Base-by-base conservation (phyloP, 2,797 vertebrate genomes). In the Lerista edwardsae region DNA sequence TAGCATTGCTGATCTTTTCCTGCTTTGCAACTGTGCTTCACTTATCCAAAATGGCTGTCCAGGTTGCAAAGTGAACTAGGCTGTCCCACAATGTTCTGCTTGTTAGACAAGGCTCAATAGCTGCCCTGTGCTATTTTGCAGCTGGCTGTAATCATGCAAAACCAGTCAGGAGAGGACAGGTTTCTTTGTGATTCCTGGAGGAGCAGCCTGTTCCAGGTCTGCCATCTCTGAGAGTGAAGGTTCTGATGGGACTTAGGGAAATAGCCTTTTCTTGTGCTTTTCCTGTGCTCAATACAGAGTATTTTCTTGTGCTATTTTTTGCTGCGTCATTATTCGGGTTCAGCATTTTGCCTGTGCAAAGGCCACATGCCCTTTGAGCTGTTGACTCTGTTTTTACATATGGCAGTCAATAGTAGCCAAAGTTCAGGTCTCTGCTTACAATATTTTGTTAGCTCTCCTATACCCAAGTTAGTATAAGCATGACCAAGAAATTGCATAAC, bases 391-490 rank as follows among this genome's bases (percentile, higher is more conserved):
- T 82, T 77, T 7, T 84, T 34, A 25, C 19, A 17, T 4, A 21
- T 80, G 14, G 47, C 0, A 55, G 3, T 34, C 69, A 80, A 71
- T 57, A 74, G 34, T 7, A 86, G 29, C 84, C 85, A 93, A 79
- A 90, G 71, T 51, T 87, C 72, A 86, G 44, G 88, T 36, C 44
- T 73, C 72, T 1, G 68, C 79, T 88, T 29, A n/a, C n/a, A n/a
- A n/a, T n/a, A 83, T 67, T 90, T 82, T 80, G 9, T 91, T 90
- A 91, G 86, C 57, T 84, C 82, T 82, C 34, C 15, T 62, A 75
- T 27, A 2, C 10, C 72, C 78, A 57, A 75, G 84, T 86, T 88
- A 55, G 91, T 86, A 79, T 85, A 92, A 89, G 47, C 47, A 6
- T 7, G 47, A 47, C 47, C 47, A 47, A 47, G 10, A 47, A 7